Percentiles rank a stretch among this genome's conserved stretches.
phyloP scores from a whole-genome alignment of 2,797 vertebrate genomes.

The Morelia viridis region DNA sequence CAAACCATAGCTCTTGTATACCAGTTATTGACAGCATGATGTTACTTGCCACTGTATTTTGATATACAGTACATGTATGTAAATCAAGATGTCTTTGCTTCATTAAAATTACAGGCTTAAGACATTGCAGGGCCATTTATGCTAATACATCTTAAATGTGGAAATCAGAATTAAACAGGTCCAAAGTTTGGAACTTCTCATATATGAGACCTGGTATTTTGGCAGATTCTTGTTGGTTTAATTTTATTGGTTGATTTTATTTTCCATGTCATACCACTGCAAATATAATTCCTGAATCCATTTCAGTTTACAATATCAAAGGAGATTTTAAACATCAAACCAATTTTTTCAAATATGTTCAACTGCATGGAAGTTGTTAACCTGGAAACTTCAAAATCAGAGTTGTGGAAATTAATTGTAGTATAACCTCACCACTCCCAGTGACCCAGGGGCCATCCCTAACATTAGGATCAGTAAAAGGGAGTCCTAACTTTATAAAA shows the following conservation, averaged over 20 bases:
- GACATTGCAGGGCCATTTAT: not conserved
- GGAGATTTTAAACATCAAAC: not conserved
- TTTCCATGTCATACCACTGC: not conserved
- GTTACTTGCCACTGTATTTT: not conserved
- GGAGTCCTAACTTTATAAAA: not conserved
- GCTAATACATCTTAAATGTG: not conserved
- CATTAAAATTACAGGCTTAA: not conserved
- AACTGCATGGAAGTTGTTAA: not conserved
- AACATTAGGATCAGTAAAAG: not conserved
- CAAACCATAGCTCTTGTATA: not conserved
- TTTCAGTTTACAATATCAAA: not conserved
- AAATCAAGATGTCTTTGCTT: not conserved
- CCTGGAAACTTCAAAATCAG: not conserved
- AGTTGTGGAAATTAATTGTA: not conserved
- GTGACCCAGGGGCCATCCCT: not conserved
- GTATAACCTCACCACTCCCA: not conserved
- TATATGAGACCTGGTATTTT: not conserved
- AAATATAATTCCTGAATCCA: not conserved
- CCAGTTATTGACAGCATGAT: not conserved
- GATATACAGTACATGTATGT: not conserved
- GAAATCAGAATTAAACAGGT: not conserved
- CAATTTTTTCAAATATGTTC: slow-evolving; percentile 7
- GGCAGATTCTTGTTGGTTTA: not conserved
- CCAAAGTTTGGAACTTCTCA: not conserved
- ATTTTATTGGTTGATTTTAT: not conserved